Percentiles rank a stretch among this genome's conserved stretches.
Evolutionary conservation across 2,113 vertebrate genomes (phyloP).

Genomic region (Tachuris rubrigastra): DNA sequence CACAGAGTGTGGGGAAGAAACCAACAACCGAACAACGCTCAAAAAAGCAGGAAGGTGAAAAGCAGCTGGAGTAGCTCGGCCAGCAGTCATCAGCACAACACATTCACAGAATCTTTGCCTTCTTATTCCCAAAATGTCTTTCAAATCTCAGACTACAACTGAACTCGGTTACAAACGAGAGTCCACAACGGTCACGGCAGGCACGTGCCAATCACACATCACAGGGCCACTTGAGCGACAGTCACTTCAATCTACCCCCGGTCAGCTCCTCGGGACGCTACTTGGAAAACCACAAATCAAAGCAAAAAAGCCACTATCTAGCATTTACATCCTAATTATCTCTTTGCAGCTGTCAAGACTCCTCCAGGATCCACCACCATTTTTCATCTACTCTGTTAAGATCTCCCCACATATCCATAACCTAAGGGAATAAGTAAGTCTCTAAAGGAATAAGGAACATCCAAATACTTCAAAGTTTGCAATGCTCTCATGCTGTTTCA

Average conservation of each 20-base stretch:
- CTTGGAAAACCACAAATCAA: background rate
- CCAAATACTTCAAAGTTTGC: background rate
- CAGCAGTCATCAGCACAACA: background rate
- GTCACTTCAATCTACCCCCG: background rate
- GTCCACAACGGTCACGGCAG: rapidly evolving
- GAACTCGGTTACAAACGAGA: rapidly evolving
- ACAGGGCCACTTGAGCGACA: background rate
- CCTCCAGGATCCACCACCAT: background rate
- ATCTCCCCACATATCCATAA: background rate
- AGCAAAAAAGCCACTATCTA: background rate
- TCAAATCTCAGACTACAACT: background rate
- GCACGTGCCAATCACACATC: background rate
- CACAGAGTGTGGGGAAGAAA: background rate
- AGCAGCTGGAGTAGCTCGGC: background rate
- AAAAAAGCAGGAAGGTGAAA: background rate
- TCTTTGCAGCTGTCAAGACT: background rate
- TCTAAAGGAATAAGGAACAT: background rate
- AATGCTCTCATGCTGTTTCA: background rate
- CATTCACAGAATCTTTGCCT: background rate
- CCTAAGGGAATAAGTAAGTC: background rate
- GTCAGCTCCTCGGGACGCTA: background rate
- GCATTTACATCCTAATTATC: background rate
- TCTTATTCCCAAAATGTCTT: background rate
- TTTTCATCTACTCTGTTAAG: background rate
- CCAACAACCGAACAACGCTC: background rate